Base-by-base conservation (phyloP, 2,797 vertebrate species). In the Morus bassanus region DNA sequence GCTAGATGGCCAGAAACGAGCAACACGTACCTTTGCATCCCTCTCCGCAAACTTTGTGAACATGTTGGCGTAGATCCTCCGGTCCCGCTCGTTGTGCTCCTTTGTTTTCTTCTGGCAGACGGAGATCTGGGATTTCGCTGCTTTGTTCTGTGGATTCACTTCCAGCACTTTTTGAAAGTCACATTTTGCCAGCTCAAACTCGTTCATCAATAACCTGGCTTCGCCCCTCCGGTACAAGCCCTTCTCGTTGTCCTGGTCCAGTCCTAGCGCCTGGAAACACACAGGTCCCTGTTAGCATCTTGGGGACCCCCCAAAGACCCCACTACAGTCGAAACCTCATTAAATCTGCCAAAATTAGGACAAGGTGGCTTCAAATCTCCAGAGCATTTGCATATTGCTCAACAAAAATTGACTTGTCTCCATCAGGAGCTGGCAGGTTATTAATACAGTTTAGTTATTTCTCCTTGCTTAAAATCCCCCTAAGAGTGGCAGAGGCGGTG, bases 61-160 rank as follows among this genome's bases (percentile, higher is more conserved):
- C 99, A 99, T 99, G 98, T 99, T 99, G 98, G 99, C 99, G 0
- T 99, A 99, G 92, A 98, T 99, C 97, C 90, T 99, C 93, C 99
- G 98, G 98, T 99, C 99, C 53, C 97, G 97, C 94, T 99, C 99
- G 0, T 99, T 98, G 97, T 99, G 99, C 92, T 99, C 99, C 92
- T 99, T 99, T 0, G 99, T 99, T 85, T 99, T 99, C 70, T 95
- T 98, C 96, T 99, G 99, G 97, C 99, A 99, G 93, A 98, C 72
- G 3, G 97, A 97, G 86, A 99, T 99, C 97, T 99, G 99, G 59
- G 97, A 97, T 9, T 97, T 98, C 1, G 99, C 99, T 0, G 99
- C 99, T 87, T 98, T 99, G 95, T 99, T 99, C 57, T 98, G 98
- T 5, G 99, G 98, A 79, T 99, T 99, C 76, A 99, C 98, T 85